Conservation (phyloP, 2,113 vertebrate species). For the Rhinopomastus cyanomelas region DNA sequence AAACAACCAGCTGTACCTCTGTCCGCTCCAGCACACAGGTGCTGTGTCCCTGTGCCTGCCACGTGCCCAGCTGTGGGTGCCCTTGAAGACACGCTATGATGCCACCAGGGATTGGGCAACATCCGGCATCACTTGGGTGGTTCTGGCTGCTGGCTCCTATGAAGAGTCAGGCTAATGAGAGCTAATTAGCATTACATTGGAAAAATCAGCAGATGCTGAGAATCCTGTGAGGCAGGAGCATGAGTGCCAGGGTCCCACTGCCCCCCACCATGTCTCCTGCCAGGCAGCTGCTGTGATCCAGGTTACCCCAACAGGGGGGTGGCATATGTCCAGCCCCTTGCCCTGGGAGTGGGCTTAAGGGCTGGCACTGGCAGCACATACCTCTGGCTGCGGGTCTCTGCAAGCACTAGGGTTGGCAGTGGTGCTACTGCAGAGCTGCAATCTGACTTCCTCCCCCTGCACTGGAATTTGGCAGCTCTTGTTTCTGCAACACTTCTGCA, state of each 20-base stretch:
- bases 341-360: rapidly evolving
- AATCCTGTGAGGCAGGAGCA: neutral
- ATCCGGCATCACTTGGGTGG: rapidly evolving
- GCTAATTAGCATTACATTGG: neutral
- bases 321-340: neutral
- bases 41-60: rapidly evolving
- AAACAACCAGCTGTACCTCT: neutral
- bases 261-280: rapidly evolving
- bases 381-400: neutral
- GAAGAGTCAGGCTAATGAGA: neutral
- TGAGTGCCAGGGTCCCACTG: no score
- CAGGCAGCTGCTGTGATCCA: neutral
- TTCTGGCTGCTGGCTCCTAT: neutral
- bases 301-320: neutral
- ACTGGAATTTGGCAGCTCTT: neutral
- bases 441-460: neutral
- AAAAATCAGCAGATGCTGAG: neutral
- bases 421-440: neutral
- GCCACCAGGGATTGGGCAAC: neutral
- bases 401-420: rapidly evolving
- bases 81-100: neutral
- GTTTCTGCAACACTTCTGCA: neutral
- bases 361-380: neutral
- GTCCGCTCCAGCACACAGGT: rapidly evolving
- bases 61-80: rapidly evolving